A percentile compares a stretch with the other conserved stretches of the same genome.
Evolutionary conservation across 2,888 invertebrate genomes (phyloP).

Genomic region (Choreutis nemorana): DNA sequence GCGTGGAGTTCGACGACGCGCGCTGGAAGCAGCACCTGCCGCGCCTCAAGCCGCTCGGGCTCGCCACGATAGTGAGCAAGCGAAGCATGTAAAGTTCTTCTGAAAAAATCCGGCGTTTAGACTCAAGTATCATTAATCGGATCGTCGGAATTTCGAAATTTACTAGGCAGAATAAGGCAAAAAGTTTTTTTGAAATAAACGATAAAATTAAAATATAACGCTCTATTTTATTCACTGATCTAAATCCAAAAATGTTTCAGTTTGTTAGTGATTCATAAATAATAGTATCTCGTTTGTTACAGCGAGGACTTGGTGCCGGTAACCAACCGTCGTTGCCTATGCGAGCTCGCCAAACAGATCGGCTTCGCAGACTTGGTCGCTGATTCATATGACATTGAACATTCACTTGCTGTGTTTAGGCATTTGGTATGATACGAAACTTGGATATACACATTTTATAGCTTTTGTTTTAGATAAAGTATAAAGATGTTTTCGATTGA

Average conservation of each 20-base stretch:
- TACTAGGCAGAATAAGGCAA: too few species aligned
- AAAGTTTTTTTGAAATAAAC: too few species aligned
- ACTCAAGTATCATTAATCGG: too few species aligned
- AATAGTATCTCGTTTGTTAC: too few species aligned
- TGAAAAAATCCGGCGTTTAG: too few species aligned
- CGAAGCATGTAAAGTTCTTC: too few species aligned
- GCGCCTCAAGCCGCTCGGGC: slow-evolving; percentile 89
- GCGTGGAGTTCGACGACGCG: slow-evolving; percentile 94
- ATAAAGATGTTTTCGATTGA: too few species aligned
- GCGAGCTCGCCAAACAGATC: slow-evolving; percentile 93
- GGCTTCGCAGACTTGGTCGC: slow-evolving; percentile 90
- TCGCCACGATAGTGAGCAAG: slow-evolving; percentile 93
- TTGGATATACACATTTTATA: not conserved
- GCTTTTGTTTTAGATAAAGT: too few species aligned
- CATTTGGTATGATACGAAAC: slow-evolving; percentile 76
- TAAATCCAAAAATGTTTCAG: slow-evolving; percentile 1
- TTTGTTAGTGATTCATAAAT: not conserved
- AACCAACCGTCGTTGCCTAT: slow-evolving; percentile 89
- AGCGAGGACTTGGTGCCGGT: slow-evolving; percentile 95
- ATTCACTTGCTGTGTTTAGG: slow-evolving; percentile 89
- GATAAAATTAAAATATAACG: too few species aligned
- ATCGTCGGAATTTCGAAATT: too few species aligned
- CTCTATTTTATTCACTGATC: too few species aligned
- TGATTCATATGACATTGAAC: slow-evolving; percentile 83
- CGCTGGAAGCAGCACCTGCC: slow-evolving; percentile 87